Base-by-base conservation (phyloP, 1,140 invertebrate species). In the Eupristina koningsbergeri region DNA sequence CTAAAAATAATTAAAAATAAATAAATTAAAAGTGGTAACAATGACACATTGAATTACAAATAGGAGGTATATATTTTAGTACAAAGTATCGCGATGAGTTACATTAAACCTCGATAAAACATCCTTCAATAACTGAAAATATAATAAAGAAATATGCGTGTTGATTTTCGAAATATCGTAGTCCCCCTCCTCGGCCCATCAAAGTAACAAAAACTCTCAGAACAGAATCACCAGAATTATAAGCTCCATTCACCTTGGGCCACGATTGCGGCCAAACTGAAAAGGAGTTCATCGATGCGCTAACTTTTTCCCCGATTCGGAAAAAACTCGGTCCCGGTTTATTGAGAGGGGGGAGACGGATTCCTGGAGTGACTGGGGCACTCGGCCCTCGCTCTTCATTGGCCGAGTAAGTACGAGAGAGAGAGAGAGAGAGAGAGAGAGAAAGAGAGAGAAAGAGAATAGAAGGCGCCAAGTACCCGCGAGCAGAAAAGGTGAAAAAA, bases 401-500 rank as follows among this genome's bases (percentile, higher is more conserved):
- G 39, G 61, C 22, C 58, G 58, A 36, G 74, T 36, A 64, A 58
- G 50, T 31, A 13, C 58, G 34, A 77, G 9, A 39, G 36, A 36
- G 47, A 82, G 84, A 86, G 84, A 85, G 17, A 19, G n/a, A 76
- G 67, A 83, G 85, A 76, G 74, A 83, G 74, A 15, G 64, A 74
- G 58, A 79, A 81, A 82, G 50, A 79, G 26, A 63, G 41, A 39
- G 17, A 58, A n/a, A 45, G 26, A 41, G 39, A 39, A 58, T 58
- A n/a, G 45, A 19, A 64, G 71, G 71, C 73, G 71, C 58, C 39
- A 67, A 82, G 29, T 81, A 63, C 69, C 58, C 2, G 86, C 84
- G 85, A 73, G 80, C 82, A 86, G 84, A 86, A 83, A 81, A 67
- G 29, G 80, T 73, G 74, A 41, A 88, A 88, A 88, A 88, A 89